These are phyloP conservation scores for Xanthia togata DNA, from an alignment of 2,888 invertebrate genomes.

Conservation along the genomic window DNA sequence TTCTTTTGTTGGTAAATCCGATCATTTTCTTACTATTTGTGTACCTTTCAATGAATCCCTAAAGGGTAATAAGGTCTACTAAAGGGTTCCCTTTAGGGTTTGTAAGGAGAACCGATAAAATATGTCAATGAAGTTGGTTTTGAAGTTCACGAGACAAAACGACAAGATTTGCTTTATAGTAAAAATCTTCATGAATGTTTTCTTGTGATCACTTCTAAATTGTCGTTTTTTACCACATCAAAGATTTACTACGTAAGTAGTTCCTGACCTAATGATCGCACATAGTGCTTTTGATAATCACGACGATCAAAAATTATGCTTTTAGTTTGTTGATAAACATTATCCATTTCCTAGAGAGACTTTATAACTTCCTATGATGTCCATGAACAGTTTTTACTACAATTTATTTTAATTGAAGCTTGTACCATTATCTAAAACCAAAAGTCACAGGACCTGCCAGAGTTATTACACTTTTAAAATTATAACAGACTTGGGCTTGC, in stretches of 20 bases:
- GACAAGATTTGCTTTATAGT: no score
- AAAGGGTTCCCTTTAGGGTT: no score
- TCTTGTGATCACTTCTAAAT: no score
- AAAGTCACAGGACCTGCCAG: constrained; percentile 16
- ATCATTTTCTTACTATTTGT: neutral
- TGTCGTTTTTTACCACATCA: neutral
- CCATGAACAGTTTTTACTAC: neutral
- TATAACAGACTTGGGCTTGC: constrained; percentile 12
- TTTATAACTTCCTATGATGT: constrained; percentile 30
- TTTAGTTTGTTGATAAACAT: constrained; percentile 10
- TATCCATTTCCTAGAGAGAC: neutral
- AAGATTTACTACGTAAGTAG: constrained; percentile 14
- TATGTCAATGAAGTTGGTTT: no score
- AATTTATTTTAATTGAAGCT: constrained; percentile 12
- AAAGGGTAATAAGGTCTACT: no score
- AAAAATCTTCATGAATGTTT: no score
- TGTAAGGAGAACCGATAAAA: no score
- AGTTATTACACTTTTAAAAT: constrained; percentile 46
- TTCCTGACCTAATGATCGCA: constrained; percentile 10
- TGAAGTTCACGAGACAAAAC: no score
- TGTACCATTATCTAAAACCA: constrained; percentile 4
- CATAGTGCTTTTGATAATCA: constrained; percentile 16
- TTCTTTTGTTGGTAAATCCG: constrained; percentile 6
- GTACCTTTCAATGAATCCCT: neutral
- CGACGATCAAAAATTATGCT: constrained; percentile 2